Evolutionary conservation across 2,113 vertebrate species (phyloP).

Genomic region (Phylloscopus whistleri): DNA sequence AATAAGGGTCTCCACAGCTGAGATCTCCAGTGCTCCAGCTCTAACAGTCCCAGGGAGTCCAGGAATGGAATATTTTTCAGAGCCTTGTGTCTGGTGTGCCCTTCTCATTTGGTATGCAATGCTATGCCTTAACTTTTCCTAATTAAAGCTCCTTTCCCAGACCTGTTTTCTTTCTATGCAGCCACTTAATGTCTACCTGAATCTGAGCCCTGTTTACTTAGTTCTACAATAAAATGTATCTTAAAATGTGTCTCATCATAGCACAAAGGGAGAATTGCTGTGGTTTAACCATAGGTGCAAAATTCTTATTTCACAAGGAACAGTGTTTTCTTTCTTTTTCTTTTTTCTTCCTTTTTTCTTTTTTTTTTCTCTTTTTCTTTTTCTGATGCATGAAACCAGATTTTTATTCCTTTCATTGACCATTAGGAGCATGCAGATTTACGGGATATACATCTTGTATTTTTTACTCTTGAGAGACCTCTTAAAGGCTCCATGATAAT

Average conservation of each 20-base stretch:
- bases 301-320: not conserved
- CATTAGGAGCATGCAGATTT: not conserved
- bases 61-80: not conserved
- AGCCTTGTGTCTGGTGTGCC: not conserved
- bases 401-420: not conserved
- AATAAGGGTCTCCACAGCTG: not conserved
- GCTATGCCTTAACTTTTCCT: not conserved
- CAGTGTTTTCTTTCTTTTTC: fast-evolving
- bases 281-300: not conserved
- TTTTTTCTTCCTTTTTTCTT: fast-evolving
- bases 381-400: not conserved
- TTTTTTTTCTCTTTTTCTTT: not conserved
- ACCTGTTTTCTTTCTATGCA: not conserved
- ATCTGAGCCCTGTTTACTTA: not conserved
- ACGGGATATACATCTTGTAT: not conserved
- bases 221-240: not conserved
- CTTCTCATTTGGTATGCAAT: not conserved
- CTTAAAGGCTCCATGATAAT: not conserved
- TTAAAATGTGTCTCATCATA: not conserved
- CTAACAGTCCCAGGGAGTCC: not conserved
- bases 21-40: not conserved
- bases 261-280: not conserved
- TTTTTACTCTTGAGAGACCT: not conserved
- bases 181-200: not conserved
- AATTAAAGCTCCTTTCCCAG: not conserved